Conservation (phyloP, 2,113 vertebrate species). For the Candoia aspera region DNA sequence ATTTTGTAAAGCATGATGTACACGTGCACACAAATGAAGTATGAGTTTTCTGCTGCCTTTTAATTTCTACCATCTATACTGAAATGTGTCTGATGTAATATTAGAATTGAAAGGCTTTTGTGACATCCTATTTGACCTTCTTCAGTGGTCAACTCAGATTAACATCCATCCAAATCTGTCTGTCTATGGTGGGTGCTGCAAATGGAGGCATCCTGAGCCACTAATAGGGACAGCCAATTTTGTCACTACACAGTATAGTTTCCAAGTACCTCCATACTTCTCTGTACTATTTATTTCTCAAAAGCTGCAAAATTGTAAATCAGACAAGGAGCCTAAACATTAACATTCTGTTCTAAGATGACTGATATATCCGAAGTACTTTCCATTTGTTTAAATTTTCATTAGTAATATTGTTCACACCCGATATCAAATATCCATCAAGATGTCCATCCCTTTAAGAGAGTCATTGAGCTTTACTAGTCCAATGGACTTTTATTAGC, state of each 20-base stretch:
- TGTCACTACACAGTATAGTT: not conserved
- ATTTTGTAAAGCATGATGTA: not conserved
- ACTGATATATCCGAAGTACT: constrained; percentile 28
- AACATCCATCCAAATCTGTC: not conserved
- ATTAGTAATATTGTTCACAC: constrained; percentile 38
- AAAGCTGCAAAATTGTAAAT: not conserved
- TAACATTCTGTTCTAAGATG: constrained; percentile 32
- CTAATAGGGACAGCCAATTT: not conserved
- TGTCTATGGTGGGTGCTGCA: not conserved
- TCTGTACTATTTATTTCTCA: not conserved
- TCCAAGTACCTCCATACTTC: not conserved
- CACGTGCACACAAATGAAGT: not conserved
- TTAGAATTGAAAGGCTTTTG: not conserved
- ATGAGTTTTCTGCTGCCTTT: not conserved
- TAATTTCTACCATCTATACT: not conserved
- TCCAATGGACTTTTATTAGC: constrained; percentile 63
- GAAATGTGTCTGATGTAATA: not conserved
- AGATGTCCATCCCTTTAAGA: constrained; percentile 54
- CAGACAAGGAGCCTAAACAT: not conserved
- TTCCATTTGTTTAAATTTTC: constrained; percentile 32
- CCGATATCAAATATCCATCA: constrained; percentile 60
- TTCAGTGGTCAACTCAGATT: not conserved
- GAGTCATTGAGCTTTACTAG: constrained; percentile 60
- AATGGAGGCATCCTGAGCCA: not conserved
- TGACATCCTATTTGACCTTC: not conserved